Conservation (phyloP, 2,888 invertebrate species). For the Drosophila algonquin region DNA sequence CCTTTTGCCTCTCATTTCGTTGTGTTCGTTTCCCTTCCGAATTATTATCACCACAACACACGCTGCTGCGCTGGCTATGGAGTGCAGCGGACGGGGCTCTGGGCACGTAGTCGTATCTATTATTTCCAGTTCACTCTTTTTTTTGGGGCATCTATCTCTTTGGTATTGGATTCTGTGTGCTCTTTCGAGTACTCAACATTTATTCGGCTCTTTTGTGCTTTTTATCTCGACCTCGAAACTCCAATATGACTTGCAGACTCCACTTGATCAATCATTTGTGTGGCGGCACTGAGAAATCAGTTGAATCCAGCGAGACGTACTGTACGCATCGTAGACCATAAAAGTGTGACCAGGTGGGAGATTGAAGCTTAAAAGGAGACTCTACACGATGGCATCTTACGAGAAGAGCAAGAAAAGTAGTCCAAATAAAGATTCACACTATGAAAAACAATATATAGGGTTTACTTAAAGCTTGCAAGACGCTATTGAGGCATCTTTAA, state of each 20-base stretch:
- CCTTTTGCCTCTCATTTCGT: constrained; percentile 4
- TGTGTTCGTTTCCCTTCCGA: constrained; percentile 14
- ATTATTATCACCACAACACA: constrained; percentile 49
- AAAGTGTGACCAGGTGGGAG: background rate
- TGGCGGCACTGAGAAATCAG: constrained; percentile 39
- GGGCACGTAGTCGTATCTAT: constrained; percentile 67
- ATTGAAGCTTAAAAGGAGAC: no score
- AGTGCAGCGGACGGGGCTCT: constrained; percentile 57
- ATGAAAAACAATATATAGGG: no score
- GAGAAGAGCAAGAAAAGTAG: no score
- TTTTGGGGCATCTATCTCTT: constrained; percentile 63
- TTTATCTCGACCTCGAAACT: constrained; percentile 38
- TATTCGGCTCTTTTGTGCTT: constrained; percentile 28
- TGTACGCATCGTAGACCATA: constrained; percentile 20
- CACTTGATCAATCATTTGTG: constrained; percentile 11
- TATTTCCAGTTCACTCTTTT: background rate
- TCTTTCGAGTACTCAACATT: constrained; percentile 39
- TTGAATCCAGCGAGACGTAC: constrained; percentile 47
- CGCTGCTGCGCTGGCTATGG: background rate
- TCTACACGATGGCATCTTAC: background rate
- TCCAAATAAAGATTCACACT: no score
- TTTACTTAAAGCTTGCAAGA: no score
- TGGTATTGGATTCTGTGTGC: constrained; percentile 35
- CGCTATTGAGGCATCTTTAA: no score
- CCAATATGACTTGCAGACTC: constrained; percentile 24